Base-by-base conservation (phyloP, 2,113 vertebrate genomes). In the Epinephelus lanceolatus region DNA sequence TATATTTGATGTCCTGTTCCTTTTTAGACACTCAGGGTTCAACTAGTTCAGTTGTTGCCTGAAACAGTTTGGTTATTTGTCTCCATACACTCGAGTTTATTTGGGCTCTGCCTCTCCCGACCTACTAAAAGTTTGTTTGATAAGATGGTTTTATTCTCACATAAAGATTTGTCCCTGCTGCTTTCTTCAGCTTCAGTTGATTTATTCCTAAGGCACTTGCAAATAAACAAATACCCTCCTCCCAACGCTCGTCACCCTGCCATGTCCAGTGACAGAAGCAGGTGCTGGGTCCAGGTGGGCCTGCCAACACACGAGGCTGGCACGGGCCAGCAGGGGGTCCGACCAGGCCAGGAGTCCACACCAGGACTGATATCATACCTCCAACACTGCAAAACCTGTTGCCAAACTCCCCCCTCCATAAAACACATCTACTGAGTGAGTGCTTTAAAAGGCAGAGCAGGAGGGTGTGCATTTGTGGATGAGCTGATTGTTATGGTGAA, bases 281-380 rank as follows among this genome's bases (percentile, higher is more conserved):
- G 88, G 90, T 91, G 90, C 75, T 53, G 74, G 23, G 69, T 85
- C 79, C 86, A 83, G 88, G 86, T 87, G 81, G 88, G 52, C 69
- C 59, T 86, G 85, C 71, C 82, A 86, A 37, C 61, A 37, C 62
- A 52, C 0, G 9, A 42, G 70, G 52, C 71, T 72, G 68, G 56
- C 78, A 61, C 3, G 0, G 23, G 37, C 62, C 70, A 72, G 61
- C 45, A 21, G 77, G 71, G 27, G 84, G 78, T 74, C 79, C 15
- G 47, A 59, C 27, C 23, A 0, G 71, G 70, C 60, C 68, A 69
- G 60, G 49, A 23, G 71, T 49, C 70, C 71, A 68, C 63, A 69
- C 62, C 8, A 63, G 68, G 77, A 62, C 67, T 12, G 18, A 53
- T 37, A n/a, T 53, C 65, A 71, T 5, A 47, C 70, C 37, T 53